A percentile compares a stretch with the other conserved stretches of the same genome.
These are phyloP conservation scores for Batillaria attramentaria DNA, from an alignment of 1,140 invertebrate genomes.

Conservation along the genomic window DNA sequence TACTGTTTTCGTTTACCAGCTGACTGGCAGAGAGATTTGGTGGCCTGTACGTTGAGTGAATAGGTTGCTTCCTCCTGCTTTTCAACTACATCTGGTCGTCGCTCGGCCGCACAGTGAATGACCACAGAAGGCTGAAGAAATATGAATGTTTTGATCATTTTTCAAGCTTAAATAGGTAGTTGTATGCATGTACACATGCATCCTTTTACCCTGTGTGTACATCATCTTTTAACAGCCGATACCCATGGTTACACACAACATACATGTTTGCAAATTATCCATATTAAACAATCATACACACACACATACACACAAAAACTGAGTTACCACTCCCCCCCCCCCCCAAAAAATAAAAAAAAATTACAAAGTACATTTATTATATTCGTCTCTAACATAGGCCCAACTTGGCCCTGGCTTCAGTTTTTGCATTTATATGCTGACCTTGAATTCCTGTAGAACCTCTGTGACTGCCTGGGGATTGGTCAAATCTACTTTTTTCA, in stretches of 20 bases:
- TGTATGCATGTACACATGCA: no score
- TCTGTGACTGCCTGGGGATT: conserved; percentile 61
- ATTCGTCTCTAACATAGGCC: not conserved
- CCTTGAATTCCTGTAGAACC: conserved; percentile 62
- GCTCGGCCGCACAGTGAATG: conserved; percentile 75
- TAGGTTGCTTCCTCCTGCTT: conserved; percentile 70
- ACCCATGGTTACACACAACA: no score
- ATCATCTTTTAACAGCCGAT: no score
- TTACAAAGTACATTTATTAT: not conserved
- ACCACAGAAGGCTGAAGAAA: conserved; percentile 72
- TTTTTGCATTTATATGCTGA: conserved; percentile 31
- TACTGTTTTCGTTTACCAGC: conserved; percentile 67
- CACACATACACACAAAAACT: no score
- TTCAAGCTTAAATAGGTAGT: not conserved
- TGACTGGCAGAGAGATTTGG: conserved; percentile 70
- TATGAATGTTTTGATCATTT: not conserved
- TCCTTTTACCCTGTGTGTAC: no score
- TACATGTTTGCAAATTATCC: no score
- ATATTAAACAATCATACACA: no score
- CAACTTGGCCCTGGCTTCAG: not conserved
- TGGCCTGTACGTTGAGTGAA: conserved; percentile 73
- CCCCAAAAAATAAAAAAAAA: not conserved
- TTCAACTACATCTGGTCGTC: conserved; percentile 75
- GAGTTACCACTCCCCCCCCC: not conserved
- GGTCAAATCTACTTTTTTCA: conserved; percentile 71